Evolutionary conservation across 2,113 vertebrate genomes (phyloP).

Genomic region (Rhinolophus sinicus): DNA sequence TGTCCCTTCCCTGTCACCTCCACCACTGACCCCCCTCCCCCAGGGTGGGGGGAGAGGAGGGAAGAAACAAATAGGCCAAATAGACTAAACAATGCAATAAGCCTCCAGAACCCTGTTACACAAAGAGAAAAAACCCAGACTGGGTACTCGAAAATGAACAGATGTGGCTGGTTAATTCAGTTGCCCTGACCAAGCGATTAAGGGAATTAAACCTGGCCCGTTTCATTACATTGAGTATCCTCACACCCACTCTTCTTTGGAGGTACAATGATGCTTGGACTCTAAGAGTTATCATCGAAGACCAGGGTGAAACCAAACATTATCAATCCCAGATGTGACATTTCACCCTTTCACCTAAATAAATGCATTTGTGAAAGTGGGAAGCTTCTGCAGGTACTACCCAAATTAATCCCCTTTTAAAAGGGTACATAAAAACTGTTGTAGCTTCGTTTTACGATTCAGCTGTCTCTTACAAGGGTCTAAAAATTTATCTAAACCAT

Average conservation of each 20-base stretch:
- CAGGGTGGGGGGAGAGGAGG: background rate
- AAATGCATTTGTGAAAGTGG: conserved; percentile 68
- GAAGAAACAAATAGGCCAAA: background rate
- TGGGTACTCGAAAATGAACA: conserved; percentile 81
- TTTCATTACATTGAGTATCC: conserved; percentile 86
- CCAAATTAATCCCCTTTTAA: conserved; percentile 77
- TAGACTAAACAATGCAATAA: conserved; percentile 51
- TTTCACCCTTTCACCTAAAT: conserved; percentile 80
- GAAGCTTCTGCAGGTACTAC: conserved; percentile 64
- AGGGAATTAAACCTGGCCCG: conserved; percentile 87
- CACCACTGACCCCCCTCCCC: no score
- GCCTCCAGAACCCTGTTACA: conserved; percentile 71
- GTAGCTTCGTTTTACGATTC: conserved; percentile 72
- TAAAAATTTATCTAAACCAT: background rate
- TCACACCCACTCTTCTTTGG: conserved; percentile 82
- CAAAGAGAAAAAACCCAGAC: conserved; percentile 75
- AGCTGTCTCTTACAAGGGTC: conserved; percentile 67
- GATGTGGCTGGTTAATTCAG: conserved; percentile 88
- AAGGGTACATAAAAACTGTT: conserved; percentile 59
- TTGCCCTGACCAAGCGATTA: conserved; percentile 87
- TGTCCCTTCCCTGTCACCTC: background rate
- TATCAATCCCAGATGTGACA: conserved; percentile 83
- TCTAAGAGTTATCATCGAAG: conserved; percentile 81
- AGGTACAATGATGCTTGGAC: conserved; percentile 78
- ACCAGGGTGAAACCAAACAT: conserved; percentile 82